Evolutionary conservation across 2,888 invertebrate species (phyloP).

Genomic region (Labia minor): DNA sequence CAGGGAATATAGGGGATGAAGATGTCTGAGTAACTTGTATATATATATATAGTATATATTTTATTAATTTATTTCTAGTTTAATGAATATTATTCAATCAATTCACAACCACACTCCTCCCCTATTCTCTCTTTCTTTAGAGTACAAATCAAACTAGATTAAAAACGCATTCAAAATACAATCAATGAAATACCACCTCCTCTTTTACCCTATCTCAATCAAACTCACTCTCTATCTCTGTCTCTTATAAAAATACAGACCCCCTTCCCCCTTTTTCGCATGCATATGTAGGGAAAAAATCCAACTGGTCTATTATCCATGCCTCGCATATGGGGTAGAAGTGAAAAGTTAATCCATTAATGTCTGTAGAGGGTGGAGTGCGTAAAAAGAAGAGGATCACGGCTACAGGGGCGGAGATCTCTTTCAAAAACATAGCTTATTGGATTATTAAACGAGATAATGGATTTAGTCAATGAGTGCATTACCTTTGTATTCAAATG

Average conservation of each 20-base stretch:
- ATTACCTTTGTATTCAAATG: not conserved
- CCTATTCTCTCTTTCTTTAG: not conserved
- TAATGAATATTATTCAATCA: no score
- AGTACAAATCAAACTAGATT: not conserved
- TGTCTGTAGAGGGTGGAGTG: not conserved
- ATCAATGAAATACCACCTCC: not conserved
- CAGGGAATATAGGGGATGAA: no score
- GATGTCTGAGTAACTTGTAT: no score
- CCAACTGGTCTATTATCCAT: not conserved
- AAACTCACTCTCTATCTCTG: no score
- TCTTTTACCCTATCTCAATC: no score
- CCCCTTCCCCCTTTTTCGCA: no score
- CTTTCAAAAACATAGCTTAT: not conserved
- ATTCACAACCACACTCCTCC: no score
- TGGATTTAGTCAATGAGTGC: not conserved
- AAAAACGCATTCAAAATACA: not conserved
- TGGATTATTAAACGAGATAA: not conserved
- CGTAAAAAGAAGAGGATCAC: not conserved
- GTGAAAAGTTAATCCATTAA: constrained; percentile 13
- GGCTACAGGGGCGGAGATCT: not conserved
- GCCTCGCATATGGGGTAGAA: not conserved
- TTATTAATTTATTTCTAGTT: no score
- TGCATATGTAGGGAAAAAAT: not conserved
- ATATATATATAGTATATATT: no score
- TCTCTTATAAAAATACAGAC: not conserved